These are phyloP conservation scores for Sylvicapra grimmia DNA, from an alignment of 2,113 vertebrate species.

Conservation along the genomic window DNA sequence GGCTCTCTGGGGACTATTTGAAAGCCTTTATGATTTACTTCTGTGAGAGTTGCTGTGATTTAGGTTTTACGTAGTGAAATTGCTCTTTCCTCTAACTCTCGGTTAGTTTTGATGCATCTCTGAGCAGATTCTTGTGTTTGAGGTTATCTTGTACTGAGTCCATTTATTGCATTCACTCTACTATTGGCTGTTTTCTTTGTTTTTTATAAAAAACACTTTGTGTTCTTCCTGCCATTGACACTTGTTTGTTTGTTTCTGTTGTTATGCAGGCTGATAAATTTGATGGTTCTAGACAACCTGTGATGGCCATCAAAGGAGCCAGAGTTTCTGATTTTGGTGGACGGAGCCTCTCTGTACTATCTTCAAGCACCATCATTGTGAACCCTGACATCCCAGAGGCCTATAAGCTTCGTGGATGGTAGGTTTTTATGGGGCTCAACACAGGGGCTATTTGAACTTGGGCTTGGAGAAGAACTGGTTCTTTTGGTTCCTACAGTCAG, in stretches of 20 bases:
- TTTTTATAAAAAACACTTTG: not conserved
- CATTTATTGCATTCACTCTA: not conserved
- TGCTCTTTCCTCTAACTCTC: not conserved
- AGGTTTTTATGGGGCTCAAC: slow-evolving; percentile 65
- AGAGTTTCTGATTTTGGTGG: slow-evolving; percentile 95
- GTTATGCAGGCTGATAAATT: slow-evolving; percentile 91
- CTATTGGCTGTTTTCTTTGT: not conserved
- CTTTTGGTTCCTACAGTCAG: not conserved
- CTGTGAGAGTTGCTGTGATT: not conserved
- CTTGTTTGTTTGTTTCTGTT: slow-evolving; percentile 21
- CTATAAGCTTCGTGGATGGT: slow-evolving; percentile 96
- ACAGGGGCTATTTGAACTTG: not conserved
- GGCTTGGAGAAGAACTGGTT: not conserved
- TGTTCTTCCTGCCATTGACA: not conserved
- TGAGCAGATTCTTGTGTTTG: not conserved
- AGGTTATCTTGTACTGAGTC: not conserved
- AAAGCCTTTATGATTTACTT: slow-evolving; percentile 7
- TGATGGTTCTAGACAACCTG: slow-evolving; percentile 91
- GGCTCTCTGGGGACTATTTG: not conserved
- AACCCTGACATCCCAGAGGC: slow-evolving; percentile 97
- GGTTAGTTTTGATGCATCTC: not conserved
- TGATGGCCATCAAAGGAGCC: slow-evolving; percentile 94
- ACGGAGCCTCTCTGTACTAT: slow-evolving; percentile 91
- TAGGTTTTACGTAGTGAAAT: not conserved
- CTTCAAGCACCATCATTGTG: slow-evolving; percentile 91